Conservation (phyloP, 2,797 vertebrate genomes). For the Pangasius djambal region DNA sequence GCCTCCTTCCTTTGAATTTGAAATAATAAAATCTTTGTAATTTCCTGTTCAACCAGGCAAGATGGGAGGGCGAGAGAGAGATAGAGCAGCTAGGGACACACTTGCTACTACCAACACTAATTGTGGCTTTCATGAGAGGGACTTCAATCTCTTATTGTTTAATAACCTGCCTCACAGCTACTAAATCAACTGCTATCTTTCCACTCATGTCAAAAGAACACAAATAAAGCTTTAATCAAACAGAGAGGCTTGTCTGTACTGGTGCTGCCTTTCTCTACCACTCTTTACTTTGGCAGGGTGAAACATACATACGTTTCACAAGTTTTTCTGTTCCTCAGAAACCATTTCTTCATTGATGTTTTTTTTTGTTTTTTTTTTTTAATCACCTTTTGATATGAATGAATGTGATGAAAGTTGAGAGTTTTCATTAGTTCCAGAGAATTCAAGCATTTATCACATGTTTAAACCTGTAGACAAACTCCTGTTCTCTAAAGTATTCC, state of each 20-base stretch:
- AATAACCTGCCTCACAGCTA: constrained; percentile 79
- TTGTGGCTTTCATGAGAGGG: constrained; percentile 75
- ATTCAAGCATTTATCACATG: constrained; percentile 9
- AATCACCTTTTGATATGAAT: constrained; percentile 6
- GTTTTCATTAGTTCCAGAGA: not conserved
- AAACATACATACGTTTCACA: not conserved
- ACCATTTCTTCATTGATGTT: not conserved
- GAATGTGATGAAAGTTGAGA: not conserved
- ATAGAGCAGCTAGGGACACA: constrained; percentile 66
- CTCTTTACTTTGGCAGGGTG: constrained; percentile 16
- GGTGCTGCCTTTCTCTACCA: constrained; percentile 27
- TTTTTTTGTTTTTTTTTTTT: not conserved
- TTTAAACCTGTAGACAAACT: constrained; percentile 14
- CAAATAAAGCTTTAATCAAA: constrained; percentile 54
- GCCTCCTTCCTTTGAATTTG: constrained; percentile 76
- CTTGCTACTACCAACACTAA: constrained; percentile 76
- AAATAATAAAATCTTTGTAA: constrained; percentile 84
- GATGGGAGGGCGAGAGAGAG: constrained; percentile 59
- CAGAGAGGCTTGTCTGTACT: constrained; percentile 44
- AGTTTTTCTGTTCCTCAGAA: not conserved
- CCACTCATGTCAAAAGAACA: constrained; percentile 65
- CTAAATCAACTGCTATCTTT: constrained; percentile 80
- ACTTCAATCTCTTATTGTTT: constrained; percentile 69
- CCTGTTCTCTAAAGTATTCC: not conserved
- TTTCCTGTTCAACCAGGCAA: constrained; percentile 75